A percentile compares a stretch with the other conserved stretches of the same genome.
Conservation (phyloP, 2,797 vertebrate genomes). For the Melanotaenia pygmaea region DNA sequence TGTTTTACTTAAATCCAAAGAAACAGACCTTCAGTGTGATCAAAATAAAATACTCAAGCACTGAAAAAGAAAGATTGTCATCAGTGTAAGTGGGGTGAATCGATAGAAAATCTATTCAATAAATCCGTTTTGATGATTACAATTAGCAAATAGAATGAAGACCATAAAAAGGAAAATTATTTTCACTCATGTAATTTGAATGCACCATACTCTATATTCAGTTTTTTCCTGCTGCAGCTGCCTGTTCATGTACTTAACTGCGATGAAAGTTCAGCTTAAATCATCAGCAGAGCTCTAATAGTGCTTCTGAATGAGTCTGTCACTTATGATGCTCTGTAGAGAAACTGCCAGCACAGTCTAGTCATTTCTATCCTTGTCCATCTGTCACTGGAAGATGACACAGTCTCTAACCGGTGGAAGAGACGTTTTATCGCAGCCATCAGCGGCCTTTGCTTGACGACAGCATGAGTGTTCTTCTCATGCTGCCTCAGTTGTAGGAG, state of each 20-base stretch:
- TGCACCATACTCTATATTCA: no score
- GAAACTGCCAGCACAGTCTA: constrained; percentile 28
- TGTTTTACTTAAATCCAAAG: no score
- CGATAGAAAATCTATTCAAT: no score
- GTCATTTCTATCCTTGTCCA: constrained; percentile 40
- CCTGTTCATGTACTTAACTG: background rate
- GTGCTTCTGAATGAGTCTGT: constrained; percentile 32
- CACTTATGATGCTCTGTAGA: constrained; percentile 22
- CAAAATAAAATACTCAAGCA: no score
- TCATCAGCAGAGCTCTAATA: constrained; percentile 3
- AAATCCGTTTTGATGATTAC: no score
- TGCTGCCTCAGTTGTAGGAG: background rate
- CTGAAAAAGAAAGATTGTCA: no score
- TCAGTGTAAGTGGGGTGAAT: no score
- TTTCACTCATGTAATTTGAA: background rate
- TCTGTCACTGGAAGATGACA: constrained; percentile 37
- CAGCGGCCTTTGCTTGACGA: constrained; percentile 9
- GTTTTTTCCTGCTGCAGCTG: background rate
- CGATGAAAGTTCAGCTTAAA: constrained; percentile 11
- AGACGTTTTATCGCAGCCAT: constrained; percentile 18
- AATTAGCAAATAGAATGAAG: no score
- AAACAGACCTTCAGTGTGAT: no score
- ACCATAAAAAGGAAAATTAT: background rate
- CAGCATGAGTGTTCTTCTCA: constrained; percentile 3
- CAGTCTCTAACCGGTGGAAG: constrained; percentile 25